A percentile compares a stretch with the other conserved stretches of the same genome.
phyloP scores from a whole-genome alignment of 35 echinoderm and acorn worm genomes.

The Ptychodera flava region DNA sequence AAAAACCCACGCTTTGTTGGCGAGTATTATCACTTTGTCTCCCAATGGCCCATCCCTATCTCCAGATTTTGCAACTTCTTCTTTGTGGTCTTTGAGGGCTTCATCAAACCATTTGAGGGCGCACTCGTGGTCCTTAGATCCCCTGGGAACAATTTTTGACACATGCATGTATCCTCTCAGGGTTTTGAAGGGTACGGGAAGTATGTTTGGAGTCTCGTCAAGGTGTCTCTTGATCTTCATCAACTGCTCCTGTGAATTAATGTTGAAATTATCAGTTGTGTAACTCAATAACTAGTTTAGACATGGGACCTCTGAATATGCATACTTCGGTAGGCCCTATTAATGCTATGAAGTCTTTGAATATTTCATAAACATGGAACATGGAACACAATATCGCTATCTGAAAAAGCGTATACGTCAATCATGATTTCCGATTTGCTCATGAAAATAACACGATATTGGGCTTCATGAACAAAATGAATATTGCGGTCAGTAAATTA shows the following conservation, averaged over 20 bases:
- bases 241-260: no score
- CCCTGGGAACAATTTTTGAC: not conserved
- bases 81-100: not conserved
- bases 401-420: no score
- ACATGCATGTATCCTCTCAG: not conserved
- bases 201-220: not conserved
- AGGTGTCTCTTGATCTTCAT: not conserved
- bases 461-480: no score
- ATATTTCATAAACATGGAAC: no score
- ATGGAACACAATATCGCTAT: no score
- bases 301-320: no score
- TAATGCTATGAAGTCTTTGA: no score
- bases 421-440: no score
- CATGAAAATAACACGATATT: no score
- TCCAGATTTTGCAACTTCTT: not conserved
- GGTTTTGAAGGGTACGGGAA: not conserved
- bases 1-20: not conserved
- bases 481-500: no score
- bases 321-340: no score
- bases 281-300: not conserved
- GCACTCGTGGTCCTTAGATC: not conserved
- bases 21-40: not conserved
- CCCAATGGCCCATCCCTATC: not conserved
- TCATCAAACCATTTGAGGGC: not conserved
- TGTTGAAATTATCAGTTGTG: no score